Base-by-base conservation (phyloP, 2,888 invertebrate genomes). In the Notodonta ziczac region DNA sequence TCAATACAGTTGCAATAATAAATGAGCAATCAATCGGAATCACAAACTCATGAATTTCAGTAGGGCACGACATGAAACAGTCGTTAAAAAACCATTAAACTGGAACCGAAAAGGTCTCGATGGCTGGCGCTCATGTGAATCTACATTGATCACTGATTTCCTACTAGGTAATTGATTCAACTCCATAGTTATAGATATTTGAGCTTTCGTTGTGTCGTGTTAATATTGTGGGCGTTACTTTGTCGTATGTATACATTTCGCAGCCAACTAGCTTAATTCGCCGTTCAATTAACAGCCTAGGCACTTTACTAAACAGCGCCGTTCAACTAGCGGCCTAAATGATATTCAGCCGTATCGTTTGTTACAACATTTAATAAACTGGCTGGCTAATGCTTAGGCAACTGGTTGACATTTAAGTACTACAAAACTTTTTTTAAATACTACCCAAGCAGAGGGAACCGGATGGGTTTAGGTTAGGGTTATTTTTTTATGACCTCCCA, bases 61-160 rank as follows among this genome's bases (percentile, higher is more conserved):
- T 35, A 12, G 53, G 53, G 13, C 51, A 53, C 53, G 53, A 35
- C 53, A 53, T 63, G 64, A 67, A 69, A 57, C 50, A 50, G 66
- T 81, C 76, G 78, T 81, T 80, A 79, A 78, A 78, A 79, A 66
- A 56, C 66, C 77, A 77, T 82, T 80, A 82, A 66, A 78, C 68
- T 69, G 61, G 62, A 72, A 69, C 66, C 54, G 60, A 53, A 57
- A 55, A 60, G 53, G 53, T 9, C 35, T 53, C 13, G 35, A 32
- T 35, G 32, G 12, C 53, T 50, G 48, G 0, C 16, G 16, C 16
- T 50, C 16, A 8, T 50, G 50, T 16, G 16, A 16, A 16, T 16
- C 50, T 16, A 9, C 50, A 16, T 16, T 16, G 16, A 16, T 12
- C 50, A 16, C 50, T 6, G 16, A 16, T 16, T 16, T 16, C 50